Evolutionary conservation across 2,113 vertebrate species (phyloP), one percentile per base, ranked within the genome.

Genomic region (Crotalus viridis): DNA sequence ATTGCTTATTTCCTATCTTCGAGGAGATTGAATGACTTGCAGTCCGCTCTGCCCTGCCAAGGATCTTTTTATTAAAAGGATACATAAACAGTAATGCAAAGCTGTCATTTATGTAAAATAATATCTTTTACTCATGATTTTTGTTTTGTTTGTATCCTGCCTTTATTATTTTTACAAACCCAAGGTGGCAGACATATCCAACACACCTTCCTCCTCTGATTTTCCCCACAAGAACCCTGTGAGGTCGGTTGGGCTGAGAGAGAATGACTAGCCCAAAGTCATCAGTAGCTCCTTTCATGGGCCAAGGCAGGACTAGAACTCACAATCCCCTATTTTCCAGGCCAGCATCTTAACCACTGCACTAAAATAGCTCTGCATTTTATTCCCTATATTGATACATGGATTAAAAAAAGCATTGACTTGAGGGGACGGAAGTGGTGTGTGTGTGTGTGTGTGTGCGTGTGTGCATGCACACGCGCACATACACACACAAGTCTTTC

Each of bases 61-160:
- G 12, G 94, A 69, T 61, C 90, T 92, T 64, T 95, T 96, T 95
- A 93, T 94, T 69, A 89, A 92, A 94, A 94, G 89, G 90, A 93
- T 87, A 64, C 64, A 52, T 26, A 2, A 74, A 33, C 64, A 74
- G 28, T 13, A 21, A 54, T 54, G 12, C 91, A 87, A 59, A 59
- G 5, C 22, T 61, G 55, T 59, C 22, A 6, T 87, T 1, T 3
- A 12, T 26, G 9, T 43, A 93, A 87, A 91, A 87, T 19, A 33
- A 85, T 9, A 6, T 15, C 1, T 59, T 92, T 59, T 61, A 85
- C 59, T 61, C 28, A 85, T 85, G 43, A 43, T 52, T 17, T 28
- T 10, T 64, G 26, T 28, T 64, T 64, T 64, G 26, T 28, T 64
- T 28, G 10, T 64, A 26, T 64, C 61, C 61, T 28, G 61, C 61